These are phyloP conservation scores for Eulemur albifrons DNA, from an alignment of 2,797 vertebrate species.

Conservation along the genomic window DNA sequence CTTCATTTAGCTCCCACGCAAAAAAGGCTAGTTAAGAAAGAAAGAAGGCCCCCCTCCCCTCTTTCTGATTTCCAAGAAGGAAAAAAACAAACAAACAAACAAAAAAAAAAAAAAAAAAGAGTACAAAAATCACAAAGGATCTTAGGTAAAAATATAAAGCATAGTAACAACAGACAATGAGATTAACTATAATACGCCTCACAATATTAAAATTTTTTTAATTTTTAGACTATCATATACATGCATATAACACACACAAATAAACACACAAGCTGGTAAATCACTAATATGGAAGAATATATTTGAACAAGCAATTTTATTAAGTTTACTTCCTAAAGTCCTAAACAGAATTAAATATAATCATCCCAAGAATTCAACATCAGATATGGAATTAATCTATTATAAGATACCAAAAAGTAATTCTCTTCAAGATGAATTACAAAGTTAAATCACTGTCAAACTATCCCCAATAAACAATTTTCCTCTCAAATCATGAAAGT, in stretches of 20 bases:
- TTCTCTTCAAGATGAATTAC: background rate
- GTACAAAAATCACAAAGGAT: background rate
- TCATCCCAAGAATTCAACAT: background rate
- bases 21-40: background rate
- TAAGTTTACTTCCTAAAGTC: background rate
- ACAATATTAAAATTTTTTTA: background rate
- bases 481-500: conserved; percentile 13
- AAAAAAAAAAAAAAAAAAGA: background rate
- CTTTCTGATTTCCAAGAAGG: background rate
- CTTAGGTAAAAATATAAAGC: background rate
- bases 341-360: background rate
- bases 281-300: background rate
- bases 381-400: conserved; percentile 1
- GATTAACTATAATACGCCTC: background rate
- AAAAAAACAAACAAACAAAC: too few species aligned
- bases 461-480: background rate
- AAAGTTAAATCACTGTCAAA: conserved; percentile 16
- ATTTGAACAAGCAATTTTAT: conserved; percentile 3
- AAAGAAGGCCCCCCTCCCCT: background rate
- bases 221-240: background rate
- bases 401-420: conserved; percentile 9
- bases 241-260: background rate
- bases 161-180: background rate
- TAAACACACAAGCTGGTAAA: background rate
- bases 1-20: background rate